These are phyloP conservation scores for Nesoenas mayeri DNA, from an alignment of 2,113 vertebrate species.

Conservation along the genomic window DNA sequence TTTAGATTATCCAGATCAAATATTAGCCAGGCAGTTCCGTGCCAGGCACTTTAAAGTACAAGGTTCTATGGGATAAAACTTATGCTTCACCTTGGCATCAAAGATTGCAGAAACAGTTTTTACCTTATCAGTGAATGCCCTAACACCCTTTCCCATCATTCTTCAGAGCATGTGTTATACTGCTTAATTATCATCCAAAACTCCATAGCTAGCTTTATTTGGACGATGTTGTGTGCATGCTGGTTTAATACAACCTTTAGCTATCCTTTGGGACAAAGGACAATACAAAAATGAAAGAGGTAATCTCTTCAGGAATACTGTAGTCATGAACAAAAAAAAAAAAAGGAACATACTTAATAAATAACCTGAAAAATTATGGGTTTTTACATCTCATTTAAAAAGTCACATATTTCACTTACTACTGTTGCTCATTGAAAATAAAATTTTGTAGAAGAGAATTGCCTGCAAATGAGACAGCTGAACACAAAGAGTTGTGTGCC, in stretches of 20 bases:
- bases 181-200: neutral
- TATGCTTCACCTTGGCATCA: neutral
- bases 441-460: neutral
- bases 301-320: neutral
- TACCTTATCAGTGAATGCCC: neutral
- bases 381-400: neutral
- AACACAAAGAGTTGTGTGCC: neutral
- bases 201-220: neutral
- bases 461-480: neutral
- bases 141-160: neutral
- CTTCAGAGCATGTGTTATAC: neutral
- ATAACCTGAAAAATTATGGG: neutral
- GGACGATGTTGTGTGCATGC: neutral
- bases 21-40: neutral
- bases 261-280: neutral
- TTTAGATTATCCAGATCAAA: neutral
- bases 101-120: neutral
- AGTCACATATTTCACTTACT: slow-evolving; percentile 28
- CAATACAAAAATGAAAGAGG: neutral
- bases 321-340: neutral
- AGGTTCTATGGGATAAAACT: neutral
- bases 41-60: neutral
- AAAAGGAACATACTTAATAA: neutral
- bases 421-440: slow-evolving; percentile 13
- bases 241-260: neutral